Base-by-base conservation (phyloP, 2,888 invertebrate species). In the Orchesellides sinensis region DNA sequence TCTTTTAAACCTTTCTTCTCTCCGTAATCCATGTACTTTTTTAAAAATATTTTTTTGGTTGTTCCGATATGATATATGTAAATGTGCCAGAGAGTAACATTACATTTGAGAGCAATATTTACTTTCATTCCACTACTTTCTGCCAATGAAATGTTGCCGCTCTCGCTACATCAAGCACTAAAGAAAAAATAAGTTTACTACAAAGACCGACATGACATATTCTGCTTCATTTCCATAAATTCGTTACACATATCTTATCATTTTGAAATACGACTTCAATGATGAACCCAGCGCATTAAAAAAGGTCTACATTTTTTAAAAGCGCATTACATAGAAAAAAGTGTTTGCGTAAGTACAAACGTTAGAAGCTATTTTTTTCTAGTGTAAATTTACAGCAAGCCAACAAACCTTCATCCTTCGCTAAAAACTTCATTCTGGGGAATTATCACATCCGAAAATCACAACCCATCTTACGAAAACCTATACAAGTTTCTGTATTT, bases 241-340 rank as follows among this genome's bases (percentile, higher is more conserved):
- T 81, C 80, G 80, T 73, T 73, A 81, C 80, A 81, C 73, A 81
- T 81, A 73, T 81, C 80, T 73, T 81, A 81, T 81, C 80, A 81
- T 73, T 81, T 81, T 81, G 73, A 81, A 81, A 81, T 73, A 81
- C 66, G 61, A 47, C 66, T 59, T 73, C 59, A 59, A 66, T 66
- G 80, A 81, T 80, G 73, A 73, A 68, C 61, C 59, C 56, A 59
- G 23, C 73, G 32, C 63, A 66, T 81, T 65, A 73, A 72, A 80
- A 12, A 66, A 73, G n/a, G 63, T 80, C 70, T 63, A 49, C 27
- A 63, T 45, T 47, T 45, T 77, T 56, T 56, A 49, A 40, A 17
- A 29, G n/a, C n/a, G n/a, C n/a, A n/a, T n/a, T n/a, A n/a, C n/a
- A n/a, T n/a, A n/a, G 32, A 32, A 29, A 61, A 61, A 61, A 61